Percentiles rank a stretch among this genome's conserved stretches.
phyloP scores from a whole-genome alignment of 2,888 invertebrate species.

The Tipula unca region DNA sequence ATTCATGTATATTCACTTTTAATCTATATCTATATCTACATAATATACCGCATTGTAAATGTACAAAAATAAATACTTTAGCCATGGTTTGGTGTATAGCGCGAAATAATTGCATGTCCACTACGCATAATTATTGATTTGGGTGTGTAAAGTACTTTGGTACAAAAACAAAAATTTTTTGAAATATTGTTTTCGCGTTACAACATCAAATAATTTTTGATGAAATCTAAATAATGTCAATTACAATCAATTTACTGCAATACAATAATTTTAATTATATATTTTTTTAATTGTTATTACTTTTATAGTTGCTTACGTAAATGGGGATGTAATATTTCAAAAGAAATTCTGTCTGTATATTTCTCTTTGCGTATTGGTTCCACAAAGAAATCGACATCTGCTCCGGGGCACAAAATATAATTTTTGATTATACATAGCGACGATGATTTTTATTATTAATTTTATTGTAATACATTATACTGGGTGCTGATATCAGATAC shows the following conservation, averaged over 20 bases:
- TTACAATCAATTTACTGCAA: neutral
- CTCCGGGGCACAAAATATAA: too few species aligned
- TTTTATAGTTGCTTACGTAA: too few species aligned
- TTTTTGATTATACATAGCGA: too few species aligned
- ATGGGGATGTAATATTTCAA: too few species aligned
- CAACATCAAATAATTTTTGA: neutral
- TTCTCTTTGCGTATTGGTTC: too few species aligned
- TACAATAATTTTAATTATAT: neutral
- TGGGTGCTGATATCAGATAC: too few species aligned
- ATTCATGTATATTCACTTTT: neutral
- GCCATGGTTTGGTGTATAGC: neutral
- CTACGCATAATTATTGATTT: neutral
- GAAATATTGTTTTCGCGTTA: neutral
- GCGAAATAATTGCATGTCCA: neutral
- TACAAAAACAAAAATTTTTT: neutral
- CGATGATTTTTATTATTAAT: too few species aligned
- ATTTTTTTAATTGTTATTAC: neutral
- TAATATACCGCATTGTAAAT: too few species aligned
- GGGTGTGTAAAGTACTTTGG: neutral
- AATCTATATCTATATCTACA: neutral
- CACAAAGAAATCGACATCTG: too few species aligned
- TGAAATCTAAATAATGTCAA: neutral
- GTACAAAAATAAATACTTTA: too few species aligned
- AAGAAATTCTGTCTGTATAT: too few species aligned
- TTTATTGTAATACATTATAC: too few species aligned